phyloP scores from a whole-genome alignment of 2,113 vertebrate genomes.

The Sporophila hypoxantha region DNA sequence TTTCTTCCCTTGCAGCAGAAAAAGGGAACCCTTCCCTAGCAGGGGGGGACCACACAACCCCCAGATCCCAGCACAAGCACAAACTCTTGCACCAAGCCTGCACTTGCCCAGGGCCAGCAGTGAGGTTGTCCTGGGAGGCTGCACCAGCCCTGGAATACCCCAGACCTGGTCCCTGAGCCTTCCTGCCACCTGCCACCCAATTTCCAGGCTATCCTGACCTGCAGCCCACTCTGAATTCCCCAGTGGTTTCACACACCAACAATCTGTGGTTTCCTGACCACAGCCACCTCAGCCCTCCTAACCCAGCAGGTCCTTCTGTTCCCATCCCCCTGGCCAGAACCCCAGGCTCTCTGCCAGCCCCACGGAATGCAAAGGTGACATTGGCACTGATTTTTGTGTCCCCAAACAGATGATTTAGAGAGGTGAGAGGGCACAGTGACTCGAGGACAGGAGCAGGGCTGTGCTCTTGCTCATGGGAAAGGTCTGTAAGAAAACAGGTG shows the following conservation, averaged over 20 bases:
- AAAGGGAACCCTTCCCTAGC: background rate
- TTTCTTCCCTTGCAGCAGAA: background rate
- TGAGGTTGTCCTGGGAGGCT: background rate
- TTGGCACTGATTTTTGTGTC: background rate
- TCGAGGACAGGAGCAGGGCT: background rate
- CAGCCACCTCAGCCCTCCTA: background rate
- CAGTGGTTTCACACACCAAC: background rate
- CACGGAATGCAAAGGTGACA: fast-evolving
- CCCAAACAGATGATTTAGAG: background rate
- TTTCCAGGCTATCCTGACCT: background rate
- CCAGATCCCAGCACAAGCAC: background rate
- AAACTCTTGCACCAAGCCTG: background rate
- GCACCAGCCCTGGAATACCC: background rate
- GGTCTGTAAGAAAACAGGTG: background rate
- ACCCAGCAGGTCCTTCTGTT: background rate
- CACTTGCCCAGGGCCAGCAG: background rate
- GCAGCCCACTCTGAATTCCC: background rate
- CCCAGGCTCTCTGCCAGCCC: background rate
- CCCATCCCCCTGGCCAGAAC: background rate
- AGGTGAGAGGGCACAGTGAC: background rate
- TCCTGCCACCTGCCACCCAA: background rate
- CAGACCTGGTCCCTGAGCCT: no score
- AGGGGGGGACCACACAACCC: fast-evolving
- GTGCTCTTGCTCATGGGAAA: background rate
- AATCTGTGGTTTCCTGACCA: background rate